Evolutionary conservation across 2,113 vertebrate genomes (phyloP).

Genomic region (Dipodomys ordii): DNA sequence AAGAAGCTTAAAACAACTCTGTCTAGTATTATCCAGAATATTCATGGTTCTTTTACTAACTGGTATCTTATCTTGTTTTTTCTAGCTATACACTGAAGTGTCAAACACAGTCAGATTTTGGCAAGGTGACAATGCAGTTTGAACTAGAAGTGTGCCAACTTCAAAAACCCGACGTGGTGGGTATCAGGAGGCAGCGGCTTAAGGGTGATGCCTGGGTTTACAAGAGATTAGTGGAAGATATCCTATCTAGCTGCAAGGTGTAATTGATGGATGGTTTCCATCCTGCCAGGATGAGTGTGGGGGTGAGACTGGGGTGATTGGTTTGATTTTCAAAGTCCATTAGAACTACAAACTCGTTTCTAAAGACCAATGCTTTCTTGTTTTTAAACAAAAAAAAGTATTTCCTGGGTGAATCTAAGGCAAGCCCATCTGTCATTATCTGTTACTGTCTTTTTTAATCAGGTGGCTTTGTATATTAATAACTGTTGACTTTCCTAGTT

Average conservation of each 20-base stretch:
- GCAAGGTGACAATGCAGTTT: slow-evolving; percentile 95
- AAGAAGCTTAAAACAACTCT: slow-evolving; percentile 48
- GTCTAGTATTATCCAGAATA: slow-evolving; percentile 50
- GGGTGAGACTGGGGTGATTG: background rate
- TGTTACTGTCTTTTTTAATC: slow-evolving; percentile 66
- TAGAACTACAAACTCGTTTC: slow-evolving; percentile 7
- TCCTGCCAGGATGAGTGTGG: background rate
- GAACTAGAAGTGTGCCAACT: slow-evolving; percentile 96
- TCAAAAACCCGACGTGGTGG: slow-evolving; percentile 90
- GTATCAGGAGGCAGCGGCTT: slow-evolving; percentile 93
- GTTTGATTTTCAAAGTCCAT: slow-evolving; percentile 50
- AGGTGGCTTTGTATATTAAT: slow-evolving; percentile 47
- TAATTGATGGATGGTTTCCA: slow-evolving; percentile 68
- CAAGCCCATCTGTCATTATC: slow-evolving; percentile 50
- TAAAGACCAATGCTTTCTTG: slow-evolving; percentile 49
- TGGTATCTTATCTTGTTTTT: slow-evolving; percentile 68
- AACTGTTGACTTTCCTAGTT: slow-evolving; percentile 50
- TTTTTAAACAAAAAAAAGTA: slow-evolving; percentile 59
- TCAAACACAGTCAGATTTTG: slow-evolving; percentile 92
- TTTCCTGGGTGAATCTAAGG: slow-evolving; percentile 73
- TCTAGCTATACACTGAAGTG: slow-evolving; percentile 95
- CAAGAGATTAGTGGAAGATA: slow-evolving; percentile 96
- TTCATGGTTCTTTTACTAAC: slow-evolving; percentile 22
- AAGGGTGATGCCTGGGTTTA: slow-evolving; percentile 98
- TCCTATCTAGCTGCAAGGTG: slow-evolving; percentile 91